Base-by-base conservation (phyloP, 2,113 vertebrate genomes). In the Turdus rufiventris region DNA sequence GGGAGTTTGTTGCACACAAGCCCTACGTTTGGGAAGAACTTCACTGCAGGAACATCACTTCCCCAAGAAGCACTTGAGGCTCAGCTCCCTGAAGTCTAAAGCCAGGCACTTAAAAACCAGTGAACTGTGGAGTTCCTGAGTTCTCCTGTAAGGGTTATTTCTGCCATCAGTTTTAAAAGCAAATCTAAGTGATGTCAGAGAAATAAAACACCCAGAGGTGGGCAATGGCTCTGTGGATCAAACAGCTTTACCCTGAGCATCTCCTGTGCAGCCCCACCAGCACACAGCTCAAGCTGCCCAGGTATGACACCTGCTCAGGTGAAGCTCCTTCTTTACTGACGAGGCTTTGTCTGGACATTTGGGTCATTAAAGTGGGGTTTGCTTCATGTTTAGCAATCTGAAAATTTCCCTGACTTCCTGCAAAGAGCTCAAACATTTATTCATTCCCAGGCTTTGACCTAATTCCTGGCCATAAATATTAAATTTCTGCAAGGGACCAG, bases 401-500 rank as follows among this genome's bases (percentile, higher is more conserved):
- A 81, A 40, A 6, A 33, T 29, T 77, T 63, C 25, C n/a, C 81
- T 21, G 9, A 89, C 68, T 86, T 86, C 28, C 42, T 45, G 56
- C 56, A 19, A 5, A 34, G 8, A 58, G 63, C 70, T 81, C 57
- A 86, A 88, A 83, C 75, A 19, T 83, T 94, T 73, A 31, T 74
- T 85, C 16, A 42, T 85, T 90, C 67, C 91, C 15, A 0, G 51
- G 71, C 31, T 96, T 80, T 91, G 85, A 83, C 88, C 89, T 93
- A 62, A 94, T 96, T 96, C 60, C 81, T 86, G 67, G 60, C 88
- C 75, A 84, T 93, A 92, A 96, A 94, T 93, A 90, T 74, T 90
- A 75, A 58, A 34, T 85, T 73, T 91, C 74, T 93, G 60, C 51
- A 40, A 80, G 13, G 63, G 71, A 91, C 75, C 10, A 50, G 62